phyloP scores from a whole-genome alignment of 2,113 vertebrate genomes.

The Tragelaphus scriptus region DNA sequence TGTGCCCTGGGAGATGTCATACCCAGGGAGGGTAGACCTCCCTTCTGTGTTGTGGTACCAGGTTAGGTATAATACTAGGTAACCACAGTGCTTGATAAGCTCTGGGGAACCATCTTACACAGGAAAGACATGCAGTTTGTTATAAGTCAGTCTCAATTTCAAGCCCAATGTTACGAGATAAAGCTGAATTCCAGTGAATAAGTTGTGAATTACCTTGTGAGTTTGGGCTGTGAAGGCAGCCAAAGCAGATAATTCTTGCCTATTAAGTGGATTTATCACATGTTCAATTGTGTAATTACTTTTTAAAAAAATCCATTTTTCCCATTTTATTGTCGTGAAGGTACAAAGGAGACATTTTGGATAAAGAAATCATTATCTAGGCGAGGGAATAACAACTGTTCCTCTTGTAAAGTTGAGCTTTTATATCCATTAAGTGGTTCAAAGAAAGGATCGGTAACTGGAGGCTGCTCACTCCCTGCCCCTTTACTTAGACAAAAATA shows the following conservation, averaged over 20 bases:
- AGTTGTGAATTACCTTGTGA: conserved; percentile 26
- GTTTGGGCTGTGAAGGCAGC: background rate
- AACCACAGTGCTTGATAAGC: background rate
- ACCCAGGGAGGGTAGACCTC: background rate
- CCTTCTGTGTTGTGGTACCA: background rate
- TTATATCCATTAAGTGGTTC: conserved; percentile 34
- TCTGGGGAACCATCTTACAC: background rate
- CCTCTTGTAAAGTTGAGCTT: conserved; percentile 39
- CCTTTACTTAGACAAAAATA: background rate
- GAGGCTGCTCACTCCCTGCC: background rate
- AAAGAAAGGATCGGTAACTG: conserved; percentile 8
- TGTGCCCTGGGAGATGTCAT: background rate
- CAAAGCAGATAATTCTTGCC: conserved; percentile 36
- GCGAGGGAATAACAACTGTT: background rate
- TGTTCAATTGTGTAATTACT: conserved; percentile 39
- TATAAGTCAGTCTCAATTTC: background rate
- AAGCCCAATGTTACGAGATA: background rate
- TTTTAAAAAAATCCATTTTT: conserved; percentile 31
- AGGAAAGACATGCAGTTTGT: background rate
- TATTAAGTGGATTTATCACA: conserved; percentile 44
- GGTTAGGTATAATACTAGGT: background rate
- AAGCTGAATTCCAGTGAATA: background rate
- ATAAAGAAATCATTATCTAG: conserved; percentile 54
- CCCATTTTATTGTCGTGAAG: conserved; percentile 41
- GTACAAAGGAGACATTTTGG: conserved; percentile 48